Evolutionary conservation across 2,888 invertebrate species (phyloP), one percentile per base, ranked within the genome.

Genomic region (Merodon equestris): DNA sequence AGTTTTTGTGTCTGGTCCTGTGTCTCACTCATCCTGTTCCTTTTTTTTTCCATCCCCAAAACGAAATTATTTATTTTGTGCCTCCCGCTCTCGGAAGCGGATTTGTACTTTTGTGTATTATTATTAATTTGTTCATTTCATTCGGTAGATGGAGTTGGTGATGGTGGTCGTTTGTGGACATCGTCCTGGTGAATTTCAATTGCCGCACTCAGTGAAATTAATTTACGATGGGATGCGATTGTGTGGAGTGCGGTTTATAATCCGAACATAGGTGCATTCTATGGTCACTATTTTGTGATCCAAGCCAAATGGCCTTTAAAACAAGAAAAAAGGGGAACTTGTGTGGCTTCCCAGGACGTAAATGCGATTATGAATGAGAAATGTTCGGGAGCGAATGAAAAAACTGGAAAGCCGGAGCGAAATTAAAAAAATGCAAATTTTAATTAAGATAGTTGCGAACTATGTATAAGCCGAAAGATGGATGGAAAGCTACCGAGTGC

Each of bases 1-100:
- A 88, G 88, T 88, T 88, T 88, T 87, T 84, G 83, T 84, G 82
- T 83, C 81, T 64, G 79, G 53, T 74, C 54, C 58, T 67, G 17
- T 61, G n/a, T 50, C 38, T 17, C 38, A n/a, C 45, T n/a, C 9
- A 44, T 14, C 12, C n/a, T 45, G 4, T 5, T 47, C 10, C 12
- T 53, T 45, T 18, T 13, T 50, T 40, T 60, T 66, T 27, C 13
- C 18, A 9, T 50, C 60, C 38, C 38, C 14, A 0, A 64, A 64
- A 63, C 58, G 68, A 74, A 79, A 79, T 79, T 79, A 79, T 73
- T 63, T 79, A 79, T 79, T 68, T 74, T 58, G 73, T 64, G 68
- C 40, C 57, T 44, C 27, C 51, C 57, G 44, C 27, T 48, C 64
- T 54, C 45, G 50, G 36, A 73, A 74, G 68, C 79, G 68, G 79